Evolutionary conservation across 2,113 vertebrate species (phyloP).

Genomic region (Tupaia tana): DNA sequence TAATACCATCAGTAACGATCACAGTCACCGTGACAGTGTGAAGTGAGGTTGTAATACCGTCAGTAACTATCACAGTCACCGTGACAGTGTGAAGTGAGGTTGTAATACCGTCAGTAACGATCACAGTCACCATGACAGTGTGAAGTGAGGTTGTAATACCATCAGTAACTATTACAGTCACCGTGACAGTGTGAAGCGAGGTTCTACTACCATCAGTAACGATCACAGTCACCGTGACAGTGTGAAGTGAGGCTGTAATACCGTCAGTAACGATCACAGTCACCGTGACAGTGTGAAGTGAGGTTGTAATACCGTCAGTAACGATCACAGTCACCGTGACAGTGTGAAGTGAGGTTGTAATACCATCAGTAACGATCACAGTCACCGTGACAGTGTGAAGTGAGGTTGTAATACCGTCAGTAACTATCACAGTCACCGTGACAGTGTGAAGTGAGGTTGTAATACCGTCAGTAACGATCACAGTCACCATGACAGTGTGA

Average conservation of each 20-base stretch:
- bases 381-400: neutral
- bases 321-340: neutral
- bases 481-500: neutral
- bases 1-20: neutral
- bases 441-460: neutral
- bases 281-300: neutral
- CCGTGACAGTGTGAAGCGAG: neutral
- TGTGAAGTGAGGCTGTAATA: neutral
- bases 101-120: neutral
- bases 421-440: neutral
- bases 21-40: neutral
- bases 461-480: neutral
- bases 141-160: neutral
- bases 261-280: neutral
- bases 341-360: neutral
- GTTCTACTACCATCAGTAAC: neutral
- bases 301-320: neutral
- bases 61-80: neutral
- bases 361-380: neutral
- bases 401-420: neutral
- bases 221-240: neutral
- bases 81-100: neutral
- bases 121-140: neutral
- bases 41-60: neutral
- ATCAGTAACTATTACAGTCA: neutral